Evolutionary conservation across 2,888 invertebrate species (phyloP).

Genomic region (Spialia ferax): DNA sequence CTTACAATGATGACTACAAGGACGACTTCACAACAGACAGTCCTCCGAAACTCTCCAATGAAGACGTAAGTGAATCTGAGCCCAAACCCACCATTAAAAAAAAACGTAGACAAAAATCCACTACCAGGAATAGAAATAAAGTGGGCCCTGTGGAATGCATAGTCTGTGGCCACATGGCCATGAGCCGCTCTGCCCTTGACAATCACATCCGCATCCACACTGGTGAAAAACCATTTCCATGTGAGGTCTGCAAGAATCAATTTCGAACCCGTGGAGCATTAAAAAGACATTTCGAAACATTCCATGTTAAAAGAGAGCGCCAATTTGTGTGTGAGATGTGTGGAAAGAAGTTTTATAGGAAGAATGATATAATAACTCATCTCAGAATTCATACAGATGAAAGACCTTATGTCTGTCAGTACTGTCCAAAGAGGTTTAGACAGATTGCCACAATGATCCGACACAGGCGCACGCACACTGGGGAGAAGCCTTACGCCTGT

Average conservation of each 20-base stretch:
- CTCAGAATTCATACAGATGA: conserved; percentile 75
- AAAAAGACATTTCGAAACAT: conserved; percentile 66
- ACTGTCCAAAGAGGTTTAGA: conserved; percentile 66
- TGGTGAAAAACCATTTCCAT: conserved; percentile 73
- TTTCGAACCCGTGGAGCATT: conserved; percentile 70
- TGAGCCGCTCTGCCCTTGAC: conserved; percentile 68
- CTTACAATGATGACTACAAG: conserved; percentile 42
- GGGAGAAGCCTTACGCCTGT: conserved; percentile 75
- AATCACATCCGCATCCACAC: conserved; percentile 76
- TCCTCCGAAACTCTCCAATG: conserved; percentile 36
- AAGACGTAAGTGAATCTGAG: conserved; percentile 1
- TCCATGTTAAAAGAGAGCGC: conserved; percentile 64
- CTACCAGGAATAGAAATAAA: conserved; percentile 53
- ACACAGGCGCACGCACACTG: conserved; percentile 75
- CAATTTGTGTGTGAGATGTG: conserved; percentile 77
- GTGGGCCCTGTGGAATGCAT: conserved; percentile 65
- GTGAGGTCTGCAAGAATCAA: conserved; percentile 61
- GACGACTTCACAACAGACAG: conserved; percentile 35
- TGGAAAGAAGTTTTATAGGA: conserved; percentile 73
- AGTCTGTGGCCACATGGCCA: conserved; percentile 65
- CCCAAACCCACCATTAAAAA: background rate
- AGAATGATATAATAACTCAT: conserved; percentile 74
- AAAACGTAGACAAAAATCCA: background rate
- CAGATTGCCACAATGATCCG: conserved; percentile 75
- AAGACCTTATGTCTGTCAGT: conserved; percentile 70